A percentile compares a stretch with the other conserved stretches of the same genome.
These are phyloP conservation scores for Cyanoramphus novaezelandiae DNA, from an alignment of 2,113 vertebrate genomes.

Conservation along the genomic window DNA sequence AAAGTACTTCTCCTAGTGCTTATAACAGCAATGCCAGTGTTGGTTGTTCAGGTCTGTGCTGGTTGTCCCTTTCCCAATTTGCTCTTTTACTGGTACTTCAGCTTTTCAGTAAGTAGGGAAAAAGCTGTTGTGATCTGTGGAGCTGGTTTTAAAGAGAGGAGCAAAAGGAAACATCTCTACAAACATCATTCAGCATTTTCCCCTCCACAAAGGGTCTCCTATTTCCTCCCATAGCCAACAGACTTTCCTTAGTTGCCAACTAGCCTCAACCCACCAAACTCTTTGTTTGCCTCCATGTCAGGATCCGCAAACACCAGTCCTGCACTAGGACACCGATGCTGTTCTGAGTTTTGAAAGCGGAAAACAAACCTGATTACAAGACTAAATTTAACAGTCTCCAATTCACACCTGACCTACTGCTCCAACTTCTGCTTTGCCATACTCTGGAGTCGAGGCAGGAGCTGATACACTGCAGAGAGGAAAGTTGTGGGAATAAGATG, in stretches of 20 bases:
- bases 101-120: not conserved
- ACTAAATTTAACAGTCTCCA: not conserved
- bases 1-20: not conserved
- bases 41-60: not conserved
- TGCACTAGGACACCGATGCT: not conserved
- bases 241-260: not conserved
- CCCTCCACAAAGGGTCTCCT: not conserved
- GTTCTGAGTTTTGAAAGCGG: not conserved
- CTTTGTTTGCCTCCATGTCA: not conserved
- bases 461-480: not conserved
- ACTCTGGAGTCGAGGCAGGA: not conserved
- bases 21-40: accelerated
- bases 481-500: not conserved
- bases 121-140: not conserved
- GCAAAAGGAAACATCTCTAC: not conserved
- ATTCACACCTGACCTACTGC: not conserved
- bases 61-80: not conserved
- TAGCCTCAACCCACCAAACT: not conserved
- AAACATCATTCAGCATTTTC: not conserved
- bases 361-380: not conserved
- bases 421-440: not conserved
- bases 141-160: not conserved
- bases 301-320: accelerated
- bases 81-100: not conserved
- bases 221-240: not conserved